Evolutionary conservation across 2,888 invertebrate genomes (phyloP), one percentile per base, ranked within the genome.

Genomic region (Molorchus minor): DNA sequence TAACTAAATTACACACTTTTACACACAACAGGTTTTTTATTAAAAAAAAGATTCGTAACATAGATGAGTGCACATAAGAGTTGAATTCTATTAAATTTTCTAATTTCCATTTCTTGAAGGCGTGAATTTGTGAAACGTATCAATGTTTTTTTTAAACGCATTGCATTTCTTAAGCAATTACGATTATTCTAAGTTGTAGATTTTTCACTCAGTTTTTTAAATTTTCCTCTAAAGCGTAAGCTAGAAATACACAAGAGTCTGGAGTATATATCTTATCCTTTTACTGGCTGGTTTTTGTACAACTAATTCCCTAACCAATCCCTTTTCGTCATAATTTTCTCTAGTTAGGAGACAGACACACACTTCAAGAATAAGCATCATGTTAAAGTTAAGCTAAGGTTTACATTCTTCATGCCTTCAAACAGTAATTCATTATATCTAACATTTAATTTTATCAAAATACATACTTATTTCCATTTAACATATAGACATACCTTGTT

Each of bases 101-200:
- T 64, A 64, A 49, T 58, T 58, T 53, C 64, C 53, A 54, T 58
- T 62, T 41, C 40, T 44, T 60, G 55, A 43, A 58, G 58, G 61
- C 62, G 60, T 65, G 58, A 56, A 64, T 62, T 54, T 43, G 61
- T 62, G 62, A 61, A 62, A 52, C 53, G 49, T 61, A 56, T 56
- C 41, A 54, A 60, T 55, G 49, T 40, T 60, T n/a, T n/a, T n/a
- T n/a, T 57, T 56, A 59, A 67, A 72, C 69, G 72, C 73, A 72
- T 76, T 77, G 76, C 75, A 77, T 72, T 71, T 72, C 67, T 67
- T 68, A 74, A 75, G 76, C 76, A 72, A 73, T 71, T 72, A 75
- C 73, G 71, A 73, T 72, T 69, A 69, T 66, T 64, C 67, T 71
- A 73, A 67, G 67, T 69, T 72, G 71, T 71, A 71, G 67, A 59